These are phyloP conservation scores for Leucoraja erinaceus DNA, from an alignment of 2,113 vertebrate genomes.

Conservation along the genomic window DNA sequence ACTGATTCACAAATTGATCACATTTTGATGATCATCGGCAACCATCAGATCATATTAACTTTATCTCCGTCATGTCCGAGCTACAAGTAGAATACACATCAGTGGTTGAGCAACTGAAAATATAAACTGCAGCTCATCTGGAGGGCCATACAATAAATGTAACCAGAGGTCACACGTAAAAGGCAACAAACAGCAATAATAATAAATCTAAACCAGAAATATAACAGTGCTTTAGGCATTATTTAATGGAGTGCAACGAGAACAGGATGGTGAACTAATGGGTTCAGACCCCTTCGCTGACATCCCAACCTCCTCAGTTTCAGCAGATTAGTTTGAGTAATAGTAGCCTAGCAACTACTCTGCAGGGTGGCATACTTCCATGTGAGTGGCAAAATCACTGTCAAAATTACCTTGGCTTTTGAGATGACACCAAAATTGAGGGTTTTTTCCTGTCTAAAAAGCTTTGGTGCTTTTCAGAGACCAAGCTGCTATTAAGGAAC, in stretches of 20 bases:
- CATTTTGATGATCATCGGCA: not conserved
- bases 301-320: not conserved
- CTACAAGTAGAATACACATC: not conserved
- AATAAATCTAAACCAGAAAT: slow-evolving; percentile 7
- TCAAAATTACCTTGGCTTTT: slow-evolving; percentile 25
- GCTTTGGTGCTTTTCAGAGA: not conserved
- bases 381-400: slow-evolving; percentile 2
- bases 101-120: not conserved
- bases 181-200: not conserved
- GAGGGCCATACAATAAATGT: not conserved
- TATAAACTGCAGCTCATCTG: not conserved
- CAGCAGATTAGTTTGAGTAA: not conserved
- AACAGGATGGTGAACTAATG: not conserved
- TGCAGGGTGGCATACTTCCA: not conserved
- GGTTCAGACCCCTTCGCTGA: not conserved
- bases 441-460: not conserved
- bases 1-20: not conserved
- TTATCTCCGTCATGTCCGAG: not conserved
- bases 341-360: not conserved
- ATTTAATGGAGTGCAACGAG: not conserved
- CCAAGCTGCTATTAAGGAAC: not conserved
- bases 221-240: not conserved
- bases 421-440: not conserved
- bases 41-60: not conserved
- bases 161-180: not conserved